Evolutionary conservation across 2,888 invertebrate genomes (phyloP).

Genomic region (Diarsia mendica): DNA sequence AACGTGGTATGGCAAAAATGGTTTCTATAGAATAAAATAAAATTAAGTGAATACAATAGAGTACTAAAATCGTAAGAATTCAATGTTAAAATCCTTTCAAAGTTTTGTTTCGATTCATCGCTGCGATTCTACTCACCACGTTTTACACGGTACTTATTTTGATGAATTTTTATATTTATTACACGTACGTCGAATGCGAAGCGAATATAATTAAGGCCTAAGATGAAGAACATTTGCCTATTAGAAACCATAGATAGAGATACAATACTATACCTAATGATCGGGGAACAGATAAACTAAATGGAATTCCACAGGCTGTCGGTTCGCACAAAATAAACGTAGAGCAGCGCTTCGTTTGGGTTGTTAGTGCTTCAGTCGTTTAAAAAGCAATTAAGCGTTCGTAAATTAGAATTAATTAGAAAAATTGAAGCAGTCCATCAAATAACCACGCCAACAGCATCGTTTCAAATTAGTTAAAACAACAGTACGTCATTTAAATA

Average conservation of each 20-base stretch:
- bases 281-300: background rate
- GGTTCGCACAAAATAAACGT: background rate
- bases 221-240: background rate
- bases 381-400: background rate
- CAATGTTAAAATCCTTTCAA: too few relatives aligned
- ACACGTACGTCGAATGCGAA: background rate
- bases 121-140: too few relatives aligned
- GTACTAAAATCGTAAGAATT: too few relatives aligned
- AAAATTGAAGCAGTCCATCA: background rate
- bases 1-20: too few relatives aligned
- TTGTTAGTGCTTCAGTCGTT: background rate
- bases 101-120: too few relatives aligned
- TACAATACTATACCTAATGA: background rate
- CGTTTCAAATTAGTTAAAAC: slow-evolving; percentile 13
- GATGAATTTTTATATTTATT: background rate
- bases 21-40: too few relatives aligned
- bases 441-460: background rate
- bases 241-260: background rate
- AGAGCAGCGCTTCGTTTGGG: background rate
- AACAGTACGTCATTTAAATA: slow-evolving; percentile 31
- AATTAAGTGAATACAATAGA: too few relatives aligned
- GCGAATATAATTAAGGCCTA: background rate
- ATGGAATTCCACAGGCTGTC: background rate
- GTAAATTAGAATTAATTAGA: background rate
- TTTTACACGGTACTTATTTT: too few relatives aligned